Evolutionary conservation across 2,888 invertebrate genomes (phyloP).

Genomic region (Nineta flava): DNA sequence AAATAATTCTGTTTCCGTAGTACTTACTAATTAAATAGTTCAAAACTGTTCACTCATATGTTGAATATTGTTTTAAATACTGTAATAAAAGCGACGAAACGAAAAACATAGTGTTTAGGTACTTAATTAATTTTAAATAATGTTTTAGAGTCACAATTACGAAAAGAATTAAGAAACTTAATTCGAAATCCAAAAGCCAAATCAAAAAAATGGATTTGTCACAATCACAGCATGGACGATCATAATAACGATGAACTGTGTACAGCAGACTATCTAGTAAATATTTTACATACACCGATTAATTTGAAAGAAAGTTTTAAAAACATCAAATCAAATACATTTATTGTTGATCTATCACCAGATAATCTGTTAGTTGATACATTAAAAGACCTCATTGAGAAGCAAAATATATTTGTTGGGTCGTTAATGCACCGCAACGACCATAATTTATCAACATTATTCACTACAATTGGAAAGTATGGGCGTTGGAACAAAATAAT

Average conservation of each 20-base stretch:
- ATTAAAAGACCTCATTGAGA: slow-evolving; percentile 54
- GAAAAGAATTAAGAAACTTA: slow-evolving; percentile 43
- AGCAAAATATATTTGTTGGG: slow-evolving; percentile 49
- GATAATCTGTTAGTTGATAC: slow-evolving; percentile 81
- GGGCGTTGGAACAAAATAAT: slow-evolving; percentile 9
- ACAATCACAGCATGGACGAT: slow-evolving; percentile 56
- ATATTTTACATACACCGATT: slow-evolving; percentile 54
- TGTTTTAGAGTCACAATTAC: slow-evolving; percentile 36
- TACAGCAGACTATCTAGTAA: slow-evolving; percentile 79
- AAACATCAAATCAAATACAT: slow-evolving; percentile 64
- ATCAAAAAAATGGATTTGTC: slow-evolving; percentile 67
- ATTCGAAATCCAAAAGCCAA: slow-evolving; percentile 50
- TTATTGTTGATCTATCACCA: slow-evolving; percentile 79
- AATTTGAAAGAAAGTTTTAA: slow-evolving; percentile 68
- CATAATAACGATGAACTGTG: slow-evolving; percentile 43
- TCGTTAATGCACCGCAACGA: slow-evolving; percentile 56
- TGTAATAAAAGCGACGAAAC: background rate
- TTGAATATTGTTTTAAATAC: no score
- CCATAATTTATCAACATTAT: slow-evolving; percentile 43
- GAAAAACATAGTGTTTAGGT: no score
- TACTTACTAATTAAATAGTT: no score
- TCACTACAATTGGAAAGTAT: slow-evolving; percentile 50
- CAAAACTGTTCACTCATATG: no score
- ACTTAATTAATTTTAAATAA: no score
- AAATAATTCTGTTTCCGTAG: no score